These are phyloP conservation scores for Athetis lepigone DNA, from an alignment of 2,888 invertebrate genomes.

Conservation along the genomic window DNA sequence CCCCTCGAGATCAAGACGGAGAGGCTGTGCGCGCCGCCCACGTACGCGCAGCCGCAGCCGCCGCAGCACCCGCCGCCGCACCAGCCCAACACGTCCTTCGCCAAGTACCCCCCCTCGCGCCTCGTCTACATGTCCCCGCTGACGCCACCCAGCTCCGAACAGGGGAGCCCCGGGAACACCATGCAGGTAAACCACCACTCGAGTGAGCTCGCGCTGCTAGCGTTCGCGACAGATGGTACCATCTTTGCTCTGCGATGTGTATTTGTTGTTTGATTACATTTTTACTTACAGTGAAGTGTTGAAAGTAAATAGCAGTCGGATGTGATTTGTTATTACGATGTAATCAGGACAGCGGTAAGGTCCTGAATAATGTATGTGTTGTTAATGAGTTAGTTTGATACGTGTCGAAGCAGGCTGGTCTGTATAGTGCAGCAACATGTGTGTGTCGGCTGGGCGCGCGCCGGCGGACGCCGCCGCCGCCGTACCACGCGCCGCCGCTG, in stretches of 20 bases:
- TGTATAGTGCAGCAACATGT: slow-evolving; percentile 63
- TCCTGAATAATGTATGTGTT: slow-evolving; percentile 60
- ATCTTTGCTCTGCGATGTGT: slow-evolving; percentile 81
- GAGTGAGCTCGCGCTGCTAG: slow-evolving; percentile 76
- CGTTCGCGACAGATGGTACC: slow-evolving; percentile 81
- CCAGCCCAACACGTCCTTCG: slow-evolving; percentile 79
- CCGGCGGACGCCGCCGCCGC: slow-evolving; percentile 94
- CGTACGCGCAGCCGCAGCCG: slow-evolving; percentile 81
- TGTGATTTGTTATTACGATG: slow-evolving; percentile 60
- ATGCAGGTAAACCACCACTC: slow-evolving; percentile 85
- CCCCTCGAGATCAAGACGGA: slow-evolving; percentile 96
- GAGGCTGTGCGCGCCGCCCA: slow-evolving; percentile 91
- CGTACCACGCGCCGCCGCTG: slow-evolving; percentile 92
- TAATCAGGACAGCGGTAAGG: slow-evolving; percentile 63
- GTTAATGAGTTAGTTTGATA: slow-evolving; percentile 53
- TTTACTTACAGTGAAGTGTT: slow-evolving; percentile 66
- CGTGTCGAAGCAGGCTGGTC: slow-evolving; percentile 48
- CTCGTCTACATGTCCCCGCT: slow-evolving; percentile 95
- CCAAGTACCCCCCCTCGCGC: slow-evolving; percentile 86
- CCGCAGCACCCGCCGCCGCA: slow-evolving; percentile 81
- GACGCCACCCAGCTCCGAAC: slow-evolving; percentile 97
- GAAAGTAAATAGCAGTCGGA: slow-evolving; percentile 45
- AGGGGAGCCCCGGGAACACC: slow-evolving; percentile 94
- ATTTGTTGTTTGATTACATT: slow-evolving; percentile 44
- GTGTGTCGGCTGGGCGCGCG: slow-evolving; percentile 86